phyloP scores from a whole-genome alignment of 2,113 vertebrate species.

The Haemorhous mexicanus region DNA sequence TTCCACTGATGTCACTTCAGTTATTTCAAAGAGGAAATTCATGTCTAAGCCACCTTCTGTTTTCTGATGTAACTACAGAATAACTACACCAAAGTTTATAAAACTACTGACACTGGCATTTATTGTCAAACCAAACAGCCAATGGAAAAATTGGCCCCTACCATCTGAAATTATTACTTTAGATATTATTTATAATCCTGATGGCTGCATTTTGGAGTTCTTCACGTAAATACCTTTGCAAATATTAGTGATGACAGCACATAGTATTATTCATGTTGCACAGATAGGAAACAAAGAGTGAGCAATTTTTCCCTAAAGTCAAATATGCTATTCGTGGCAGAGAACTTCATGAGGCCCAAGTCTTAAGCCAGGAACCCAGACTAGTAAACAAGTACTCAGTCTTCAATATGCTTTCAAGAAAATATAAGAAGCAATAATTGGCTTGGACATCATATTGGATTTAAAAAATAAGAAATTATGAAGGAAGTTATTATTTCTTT shows the following conservation, averaged over 20 bases:
- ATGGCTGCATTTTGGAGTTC: neutral
- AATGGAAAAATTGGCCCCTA: constrained; percentile 20
- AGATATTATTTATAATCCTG: neutral
- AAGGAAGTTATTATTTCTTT: neutral
- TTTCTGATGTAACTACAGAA: constrained; percentile 50
- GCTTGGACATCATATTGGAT: neutral
- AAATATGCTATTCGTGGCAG: neutral
- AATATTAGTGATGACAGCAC: neutral
- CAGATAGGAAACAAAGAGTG: constrained; percentile 14
- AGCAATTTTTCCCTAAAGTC: constrained; percentile 1
- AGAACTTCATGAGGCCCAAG: neutral
- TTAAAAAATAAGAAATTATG: neutral
- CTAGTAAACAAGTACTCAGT: neutral
- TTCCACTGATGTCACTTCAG: constrained; percentile 65
- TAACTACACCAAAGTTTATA: constrained; percentile 31
- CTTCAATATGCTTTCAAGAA: constrained; percentile 18
- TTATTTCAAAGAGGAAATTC: constrained; percentile 61
- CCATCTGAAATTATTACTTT: constrained; percentile 2
- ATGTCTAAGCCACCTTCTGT: constrained; percentile 50
- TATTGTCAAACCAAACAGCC: neutral
- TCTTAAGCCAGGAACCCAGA: neutral
- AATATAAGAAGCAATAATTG: neutral
- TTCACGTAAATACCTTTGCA: neutral
- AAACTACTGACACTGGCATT: neutral
- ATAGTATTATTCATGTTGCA: neutral